These are phyloP conservation scores for Rutpela maculata DNA, from an alignment of 2,888 invertebrate species.

Conservation along the genomic window DNA sequence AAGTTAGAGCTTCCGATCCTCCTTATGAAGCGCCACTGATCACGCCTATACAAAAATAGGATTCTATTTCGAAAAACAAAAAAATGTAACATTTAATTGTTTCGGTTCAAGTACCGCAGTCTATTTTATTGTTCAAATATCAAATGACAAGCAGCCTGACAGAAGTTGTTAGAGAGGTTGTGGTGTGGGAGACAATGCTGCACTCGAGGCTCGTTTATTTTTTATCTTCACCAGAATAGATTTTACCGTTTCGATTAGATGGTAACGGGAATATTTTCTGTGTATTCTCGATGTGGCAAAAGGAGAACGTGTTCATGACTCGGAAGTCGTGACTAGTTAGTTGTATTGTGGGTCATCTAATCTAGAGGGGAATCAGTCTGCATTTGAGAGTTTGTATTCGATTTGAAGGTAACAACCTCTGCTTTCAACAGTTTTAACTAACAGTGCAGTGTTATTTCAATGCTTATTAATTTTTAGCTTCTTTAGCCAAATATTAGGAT, in stretches of 20 bases:
- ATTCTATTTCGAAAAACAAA: neutral
- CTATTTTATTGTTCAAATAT: neutral
- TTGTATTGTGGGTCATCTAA: slow-evolving; percentile 7
- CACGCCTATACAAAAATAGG: neutral
- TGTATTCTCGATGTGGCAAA: neutral
- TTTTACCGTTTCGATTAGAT: slow-evolving; percentile 1
- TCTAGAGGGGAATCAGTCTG: neutral
- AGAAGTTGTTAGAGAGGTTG: neutral
- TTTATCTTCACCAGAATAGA: neutral
- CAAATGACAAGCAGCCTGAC: too few species aligned
- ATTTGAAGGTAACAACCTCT: too few species aligned
- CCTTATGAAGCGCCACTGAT: neutral
- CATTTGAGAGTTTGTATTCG: neutral
- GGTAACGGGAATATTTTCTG: neutral
- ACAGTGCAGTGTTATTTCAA: too few species aligned
- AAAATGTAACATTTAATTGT: neutral
- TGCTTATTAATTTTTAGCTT: too few species aligned
- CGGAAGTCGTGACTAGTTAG: neutral
- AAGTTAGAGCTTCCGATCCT: too few species aligned
- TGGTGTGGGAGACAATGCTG: neutral
- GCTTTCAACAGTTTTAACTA: too few species aligned
- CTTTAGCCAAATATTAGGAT: too few species aligned
- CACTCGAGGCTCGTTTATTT: neutral
- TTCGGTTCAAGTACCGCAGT: neutral
- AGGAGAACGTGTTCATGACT: neutral